Percentiles rank a stretch among this genome's conserved stretches.
Conservation (phyloP, 2,888 invertebrate species). For the Muschampia plurimacula region DNA sequence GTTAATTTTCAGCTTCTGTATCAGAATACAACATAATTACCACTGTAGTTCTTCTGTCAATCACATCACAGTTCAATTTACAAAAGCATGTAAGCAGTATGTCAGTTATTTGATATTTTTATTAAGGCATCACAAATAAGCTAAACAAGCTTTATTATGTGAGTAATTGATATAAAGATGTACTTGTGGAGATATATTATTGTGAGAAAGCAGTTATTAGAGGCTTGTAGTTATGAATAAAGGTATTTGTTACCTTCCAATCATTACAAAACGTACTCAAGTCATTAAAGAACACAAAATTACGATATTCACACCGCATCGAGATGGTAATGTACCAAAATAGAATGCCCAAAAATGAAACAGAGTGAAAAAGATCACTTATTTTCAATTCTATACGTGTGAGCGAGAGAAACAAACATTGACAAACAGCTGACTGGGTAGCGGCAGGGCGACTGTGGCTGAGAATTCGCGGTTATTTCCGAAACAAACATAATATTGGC, state of each 20-base stretch:
- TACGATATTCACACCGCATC: conserved; percentile 78
- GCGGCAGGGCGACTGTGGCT: conserved; percentile 4
- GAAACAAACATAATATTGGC: conserved; percentile 15
- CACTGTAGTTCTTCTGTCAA: neutral
- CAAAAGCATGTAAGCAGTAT: conserved; percentile 19
- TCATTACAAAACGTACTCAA: conserved; percentile 59
- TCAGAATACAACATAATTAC: neutral
- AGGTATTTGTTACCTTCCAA: conserved; percentile 63
- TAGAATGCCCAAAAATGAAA: conserved; percentile 84
- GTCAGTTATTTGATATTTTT: conserved; percentile 38
- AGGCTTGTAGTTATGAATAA: conserved; percentile 31
- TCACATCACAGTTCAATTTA: conserved; percentile 12
- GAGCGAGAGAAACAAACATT: conserved; percentile 69
- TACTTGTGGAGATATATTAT: conserved; percentile 9
- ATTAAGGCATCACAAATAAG: conserved; percentile 34
- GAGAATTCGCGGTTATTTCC: conserved; percentile 39
- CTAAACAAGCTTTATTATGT: conserved; percentile 13
- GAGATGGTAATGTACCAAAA: conserved; percentile 84
- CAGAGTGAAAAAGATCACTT: conserved; percentile 69
- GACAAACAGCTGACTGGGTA: conserved; percentile 80
- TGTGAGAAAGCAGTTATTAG: conserved; percentile 25
- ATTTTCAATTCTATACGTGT: conserved; percentile 57
- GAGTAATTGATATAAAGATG: conserved; percentile 21
- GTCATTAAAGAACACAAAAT: conserved; percentile 72
- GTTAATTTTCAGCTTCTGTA: neutral